Conservation (phyloP, 2,888 invertebrate species). For the Deroplatys truncata region DNA sequence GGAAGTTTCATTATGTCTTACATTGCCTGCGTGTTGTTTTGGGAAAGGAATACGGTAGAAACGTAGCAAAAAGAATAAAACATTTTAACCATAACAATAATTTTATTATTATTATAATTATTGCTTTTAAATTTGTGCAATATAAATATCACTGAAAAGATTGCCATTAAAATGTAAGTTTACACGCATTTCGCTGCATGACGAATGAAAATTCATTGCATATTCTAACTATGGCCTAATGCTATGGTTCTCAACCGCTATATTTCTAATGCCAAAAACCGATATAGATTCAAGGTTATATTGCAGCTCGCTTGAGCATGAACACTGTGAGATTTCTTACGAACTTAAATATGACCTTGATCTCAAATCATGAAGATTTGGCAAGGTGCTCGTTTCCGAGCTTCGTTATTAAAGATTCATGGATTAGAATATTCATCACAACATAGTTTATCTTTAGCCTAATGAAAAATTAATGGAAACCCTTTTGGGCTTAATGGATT, state of each 20-base stretch:
- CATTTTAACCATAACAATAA: conserved; percentile 4
- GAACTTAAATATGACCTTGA: neutral
- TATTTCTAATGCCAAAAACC: neutral
- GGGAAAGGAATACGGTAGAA: neutral
- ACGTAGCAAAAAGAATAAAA: neutral
- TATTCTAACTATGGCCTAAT: neutral
- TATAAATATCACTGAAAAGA: conserved; percentile 9
- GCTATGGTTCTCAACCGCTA: neutral
- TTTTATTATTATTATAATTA: neutral
- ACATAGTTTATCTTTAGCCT: too few relatives aligned
- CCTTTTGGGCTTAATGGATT: too few relatives aligned
- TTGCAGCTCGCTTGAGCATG: neutral
- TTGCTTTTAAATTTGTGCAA: conserved; percentile 15
- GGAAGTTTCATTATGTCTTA: too few relatives aligned
- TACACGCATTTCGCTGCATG: neutral
- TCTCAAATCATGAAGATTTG: neutral
- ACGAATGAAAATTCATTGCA: neutral
- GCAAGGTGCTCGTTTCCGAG: too few relatives aligned
- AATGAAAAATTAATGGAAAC: too few relatives aligned
- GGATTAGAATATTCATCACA: too few relatives aligned
- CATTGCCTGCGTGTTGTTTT: neutral
- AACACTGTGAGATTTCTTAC: neutral
- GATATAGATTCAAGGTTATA: neutral
- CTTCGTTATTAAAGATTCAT: too few relatives aligned
- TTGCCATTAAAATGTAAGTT: neutral